Evolutionary conservation across 2,888 invertebrate species (phyloP), one percentile per base, ranked within the genome.

Genomic region (Timema podura): DNA sequence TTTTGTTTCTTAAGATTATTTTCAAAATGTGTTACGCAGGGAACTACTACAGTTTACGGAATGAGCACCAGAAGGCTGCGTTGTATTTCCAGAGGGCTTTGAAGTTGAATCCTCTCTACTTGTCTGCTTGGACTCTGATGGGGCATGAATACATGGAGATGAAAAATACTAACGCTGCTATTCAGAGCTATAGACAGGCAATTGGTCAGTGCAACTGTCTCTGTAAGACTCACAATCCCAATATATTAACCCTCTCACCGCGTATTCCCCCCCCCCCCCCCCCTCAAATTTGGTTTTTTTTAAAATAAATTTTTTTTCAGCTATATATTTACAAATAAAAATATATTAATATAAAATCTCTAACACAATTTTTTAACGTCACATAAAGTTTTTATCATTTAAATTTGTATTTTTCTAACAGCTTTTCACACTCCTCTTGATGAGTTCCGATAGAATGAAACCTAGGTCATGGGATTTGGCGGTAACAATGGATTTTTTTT

Each of bases 81-180:
- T 85, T 95, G 76, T 98, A 98, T 82, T 98, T 99, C 80, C 96
- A 97, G 81, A 86, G 98, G 76, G 98, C 98, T 0, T 81, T 98
- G 15, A 93, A 95, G 80, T 83, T 98, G 7, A 96, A 97, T 83
- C 96, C 97, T 0, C 91, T 93, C 77, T 97, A 97, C 81, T 83
- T 96, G 65, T 93, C 96, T 0, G 98, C 96, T 0, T 99, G 98
- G 98, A 98, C 97, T 2, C 85, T 99, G 61, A 95, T 99, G 89
- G 99, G 99, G 0, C 99, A 99, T 80, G 98, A 99, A 81, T 98
- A 94, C 81, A 96, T 99, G 91, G 98, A 99, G 83, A 88, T 98
- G 82, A 98, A 98, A 81, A 98, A 98, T 81, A 95, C 96, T 0
- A 95, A 95, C 82, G 98, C 97, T 15, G 98, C 98, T n/a, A 97